Base-by-base conservation (phyloP, 2,888 invertebrate genomes). In the Celastrina argiolus region DNA sequence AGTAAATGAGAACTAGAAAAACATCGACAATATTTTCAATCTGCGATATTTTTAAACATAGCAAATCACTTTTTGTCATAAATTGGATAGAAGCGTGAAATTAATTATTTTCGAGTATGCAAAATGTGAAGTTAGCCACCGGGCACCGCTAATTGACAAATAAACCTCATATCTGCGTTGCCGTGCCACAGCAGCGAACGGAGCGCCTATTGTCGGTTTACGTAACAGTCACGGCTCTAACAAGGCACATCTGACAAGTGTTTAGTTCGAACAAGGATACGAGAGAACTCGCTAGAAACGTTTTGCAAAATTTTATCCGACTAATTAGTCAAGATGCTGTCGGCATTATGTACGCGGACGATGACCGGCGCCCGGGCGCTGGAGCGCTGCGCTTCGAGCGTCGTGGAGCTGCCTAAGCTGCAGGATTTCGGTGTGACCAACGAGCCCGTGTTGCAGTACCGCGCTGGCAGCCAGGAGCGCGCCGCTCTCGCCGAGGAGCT, bases 361-460 rank as follows among this genome's bases (percentile, higher is more conserved):
- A 92, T 96, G 66, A 92, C 95, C 75, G 89, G 93, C 58, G 94
- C 95, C 67, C 94, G 96, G 76, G 91, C 93, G 26, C 74, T 86
- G 63, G 85, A 84, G 74, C 74, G 89, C 82, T 72, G 86, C 75
- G 67, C 81, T 65, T 92, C 93, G 64, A 94, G 94, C 67, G 92
- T 96, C 56, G 93, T 96, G 14, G 93, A 94, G 42, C 88, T 94
- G 64, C 85, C 93, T 41, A 93, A 93, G 72, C 82, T 96, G 16
- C 88, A 93, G 31, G 95, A 97, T 71, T 94, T 95, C 77, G 83
- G 86, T 5, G 92, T 96, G 8, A 87, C 92, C 79, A 97, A 97
- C 88, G 97, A 97, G 82, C 97, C 97, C 0, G 83, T 97, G 56
- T 87, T 96, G 22, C 88, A 87, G n/a, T 99, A 99, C 86, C 92